A percentile compares a stretch with the other conserved stretches of the same genome.
These are phyloP conservation scores for Leptodirus hochenwartii DNA, from an alignment of 2,888 invertebrate genomes.

Conservation along the genomic window DNA sequence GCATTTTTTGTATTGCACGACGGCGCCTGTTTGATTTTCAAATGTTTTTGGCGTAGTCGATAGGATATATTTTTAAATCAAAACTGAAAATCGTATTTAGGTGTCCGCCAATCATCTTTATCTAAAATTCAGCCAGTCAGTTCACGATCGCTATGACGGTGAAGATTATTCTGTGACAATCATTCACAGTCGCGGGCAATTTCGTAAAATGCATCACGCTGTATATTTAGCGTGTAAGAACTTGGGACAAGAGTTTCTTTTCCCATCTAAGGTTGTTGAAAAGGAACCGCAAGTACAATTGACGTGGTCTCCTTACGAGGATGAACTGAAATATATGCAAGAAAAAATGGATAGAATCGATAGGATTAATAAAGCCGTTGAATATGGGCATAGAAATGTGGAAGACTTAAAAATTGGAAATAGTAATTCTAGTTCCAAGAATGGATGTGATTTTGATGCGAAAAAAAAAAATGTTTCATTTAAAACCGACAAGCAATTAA, in stretches of 20 bases:
- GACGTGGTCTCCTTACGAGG: conserved; percentile 10
- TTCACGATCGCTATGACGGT: conserved; percentile 56
- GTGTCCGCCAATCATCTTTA: conserved; percentile 48
- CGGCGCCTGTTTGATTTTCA: no score
- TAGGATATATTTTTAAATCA: no score
- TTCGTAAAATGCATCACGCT: conserved; percentile 58
- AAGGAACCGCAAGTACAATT: conserved; percentile 32
- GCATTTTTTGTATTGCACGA: no score
- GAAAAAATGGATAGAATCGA: no score
- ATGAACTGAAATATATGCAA: no score
- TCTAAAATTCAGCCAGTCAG: conserved; percentile 56
- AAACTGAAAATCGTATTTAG: no score
- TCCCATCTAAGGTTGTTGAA: conserved; percentile 39
- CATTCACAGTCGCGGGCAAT: conserved; percentile 38
- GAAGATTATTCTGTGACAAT: conserved; percentile 64
- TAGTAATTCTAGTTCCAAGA: no score
- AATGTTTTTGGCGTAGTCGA: no score
- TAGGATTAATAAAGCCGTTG: no score
- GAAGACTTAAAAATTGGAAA: no score
- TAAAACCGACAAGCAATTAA: neutral
- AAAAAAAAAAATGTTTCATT: neutral
- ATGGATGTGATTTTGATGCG: no score
- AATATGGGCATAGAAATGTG: no score
- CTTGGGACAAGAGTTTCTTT: conserved; percentile 49
- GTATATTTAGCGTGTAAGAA: conserved; percentile 38